phyloP scores from a whole-genome alignment of 2,113 vertebrate species.

The Apodemus speciosus region DNA sequence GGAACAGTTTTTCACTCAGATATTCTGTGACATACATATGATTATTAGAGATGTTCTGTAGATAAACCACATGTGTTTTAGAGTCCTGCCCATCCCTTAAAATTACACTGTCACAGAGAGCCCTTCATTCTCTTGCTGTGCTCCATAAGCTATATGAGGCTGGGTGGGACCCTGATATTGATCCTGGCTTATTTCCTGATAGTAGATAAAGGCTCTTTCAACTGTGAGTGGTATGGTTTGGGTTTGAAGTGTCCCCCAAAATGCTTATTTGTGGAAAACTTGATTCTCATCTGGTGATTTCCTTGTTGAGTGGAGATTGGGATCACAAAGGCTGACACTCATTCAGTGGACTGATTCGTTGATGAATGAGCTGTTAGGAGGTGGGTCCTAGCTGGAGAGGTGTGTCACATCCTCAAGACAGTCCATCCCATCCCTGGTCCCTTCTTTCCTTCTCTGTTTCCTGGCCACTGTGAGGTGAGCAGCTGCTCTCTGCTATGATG shows the following conservation, averaged over 20 bases:
- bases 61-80: neutral
- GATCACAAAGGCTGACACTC: neutral
- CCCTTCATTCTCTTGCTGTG: neutral
- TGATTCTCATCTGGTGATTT: neutral
- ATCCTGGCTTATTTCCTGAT: neutral
- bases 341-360: neutral
- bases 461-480: neutral
- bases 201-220: neutral
- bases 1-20: neutral
- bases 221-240: neutral
- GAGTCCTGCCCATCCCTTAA: neutral
- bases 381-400: neutral
- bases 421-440: neutral
- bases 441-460: neutral
- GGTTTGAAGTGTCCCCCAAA: neutral
- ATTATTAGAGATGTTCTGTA: neutral
- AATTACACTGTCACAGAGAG: neutral
- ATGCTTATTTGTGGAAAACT: neutral
- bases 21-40: neutral
- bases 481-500: neutral
- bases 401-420: neutral
- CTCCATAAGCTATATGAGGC: neutral
- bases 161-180: neutral
- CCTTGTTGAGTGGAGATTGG: neutral
- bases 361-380: neutral